A percentile compares a stretch with the other conserved stretches of the same genome.
Evolutionary conservation across 2,888 invertebrate genomes (phyloP).

Genomic region (Isotomurus palustris): DNA sequence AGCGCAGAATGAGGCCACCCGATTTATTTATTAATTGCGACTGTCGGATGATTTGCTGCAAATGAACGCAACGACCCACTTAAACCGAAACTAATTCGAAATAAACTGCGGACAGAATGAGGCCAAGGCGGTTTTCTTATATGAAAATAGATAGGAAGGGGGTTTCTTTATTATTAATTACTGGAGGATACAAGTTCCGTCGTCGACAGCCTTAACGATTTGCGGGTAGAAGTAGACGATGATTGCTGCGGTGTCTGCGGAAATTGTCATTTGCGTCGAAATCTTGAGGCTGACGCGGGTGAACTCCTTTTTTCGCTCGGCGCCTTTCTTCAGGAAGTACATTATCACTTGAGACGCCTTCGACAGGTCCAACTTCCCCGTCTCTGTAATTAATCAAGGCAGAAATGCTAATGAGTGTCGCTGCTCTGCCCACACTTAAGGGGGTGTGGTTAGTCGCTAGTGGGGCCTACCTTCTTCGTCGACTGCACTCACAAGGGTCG

Average conservation of each 20-base stretch:
- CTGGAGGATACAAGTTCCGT: constrained; percentile 33
- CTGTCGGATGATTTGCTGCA: no score
- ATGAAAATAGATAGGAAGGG: no score
- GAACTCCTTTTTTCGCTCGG: constrained; percentile 30
- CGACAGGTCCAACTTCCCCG: constrained; percentile 37
- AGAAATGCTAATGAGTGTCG: no score
- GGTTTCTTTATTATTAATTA: constrained; percentile 14
- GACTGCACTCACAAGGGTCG: constrained; percentile 29
- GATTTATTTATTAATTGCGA: no score
- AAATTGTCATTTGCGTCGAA: constrained; percentile 34
- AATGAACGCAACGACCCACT: no score
- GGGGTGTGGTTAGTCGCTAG: no score
- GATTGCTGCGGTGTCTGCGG: constrained; percentile 33
- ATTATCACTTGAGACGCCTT: constrained; percentile 36
- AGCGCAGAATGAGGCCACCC: no score
- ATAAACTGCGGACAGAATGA: no score
- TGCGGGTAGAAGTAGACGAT: constrained; percentile 39
- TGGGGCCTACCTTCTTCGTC: constrained; percentile 36
- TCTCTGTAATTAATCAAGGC: constrained; percentile 13
- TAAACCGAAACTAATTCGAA: no score
- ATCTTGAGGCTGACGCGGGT: constrained; percentile 37
- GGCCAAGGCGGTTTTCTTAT: no score
- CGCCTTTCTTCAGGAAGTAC: constrained; percentile 37
- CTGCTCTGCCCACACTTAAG: no score
- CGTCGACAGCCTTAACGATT: constrained; percentile 35